Evolutionary conservation across 2,113 vertebrate genomes (phyloP).

Genomic region (Larimichthys polyactis): DNA sequence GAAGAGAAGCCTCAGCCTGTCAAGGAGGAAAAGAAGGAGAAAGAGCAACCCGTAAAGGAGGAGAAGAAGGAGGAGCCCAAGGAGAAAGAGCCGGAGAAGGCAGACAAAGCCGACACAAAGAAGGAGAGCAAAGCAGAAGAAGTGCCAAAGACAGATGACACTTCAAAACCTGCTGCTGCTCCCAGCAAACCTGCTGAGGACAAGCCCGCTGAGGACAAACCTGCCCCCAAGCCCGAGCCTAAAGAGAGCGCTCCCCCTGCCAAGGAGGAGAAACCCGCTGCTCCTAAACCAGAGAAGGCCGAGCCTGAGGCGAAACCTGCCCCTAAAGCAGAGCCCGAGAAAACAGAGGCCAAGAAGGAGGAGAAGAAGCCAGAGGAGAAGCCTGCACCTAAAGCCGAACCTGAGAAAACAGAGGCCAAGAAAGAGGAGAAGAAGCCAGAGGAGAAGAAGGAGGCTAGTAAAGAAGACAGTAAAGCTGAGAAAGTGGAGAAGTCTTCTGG

Average conservation of each 20-base stretch:
- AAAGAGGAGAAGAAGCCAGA: constrained; percentile 78
- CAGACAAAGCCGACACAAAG: constrained; percentile 70
- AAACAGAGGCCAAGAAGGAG: constrained; percentile 68
- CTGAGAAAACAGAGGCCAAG: constrained; percentile 67
- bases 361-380: constrained; percentile 77
- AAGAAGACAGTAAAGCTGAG: constrained; percentile 70
- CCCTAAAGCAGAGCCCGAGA: constrained; percentile 56
- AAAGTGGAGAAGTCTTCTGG: constrained; percentile 88
- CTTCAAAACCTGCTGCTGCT: constrained; percentile 61
- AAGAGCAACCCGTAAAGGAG: constrained; percentile 69
- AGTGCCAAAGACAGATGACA: constrained; percentile 70
- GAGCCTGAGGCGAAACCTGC: constrained; percentile 65
- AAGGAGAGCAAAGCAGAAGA: constrained; percentile 65
- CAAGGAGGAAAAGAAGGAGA: constrained; percentile 63
- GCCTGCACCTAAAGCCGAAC: constrained; percentile 57
- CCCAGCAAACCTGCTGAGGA: constrained; percentile 50
- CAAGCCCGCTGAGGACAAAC: constrained; percentile 39
- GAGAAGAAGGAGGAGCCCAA: constrained; percentile 69
- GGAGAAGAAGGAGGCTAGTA: constrained; percentile 74
- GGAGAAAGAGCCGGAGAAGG: constrained; percentile 74
- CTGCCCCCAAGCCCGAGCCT: constrained; percentile 59
- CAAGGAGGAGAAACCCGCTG: constrained; percentile 74
- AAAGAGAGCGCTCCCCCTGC: constrained; percentile 61
- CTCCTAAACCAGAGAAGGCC: constrained; percentile 74
- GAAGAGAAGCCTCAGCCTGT: constrained; percentile 57